These are phyloP conservation scores for Argyra leucocephala DNA, from an alignment of 2,888 invertebrate species.

Conservation along the genomic window DNA sequence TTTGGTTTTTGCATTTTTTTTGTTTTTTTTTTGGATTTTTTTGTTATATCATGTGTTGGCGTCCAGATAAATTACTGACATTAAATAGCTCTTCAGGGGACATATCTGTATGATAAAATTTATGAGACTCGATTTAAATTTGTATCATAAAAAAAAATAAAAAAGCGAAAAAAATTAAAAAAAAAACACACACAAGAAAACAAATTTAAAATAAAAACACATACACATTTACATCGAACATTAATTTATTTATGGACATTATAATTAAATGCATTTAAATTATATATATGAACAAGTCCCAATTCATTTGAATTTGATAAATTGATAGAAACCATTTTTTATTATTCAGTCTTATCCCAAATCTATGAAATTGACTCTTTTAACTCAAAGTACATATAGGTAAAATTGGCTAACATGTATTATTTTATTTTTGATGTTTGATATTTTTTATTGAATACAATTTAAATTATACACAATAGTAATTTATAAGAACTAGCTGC, in stretches of 20 bases:
- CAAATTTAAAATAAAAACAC: not conserved
- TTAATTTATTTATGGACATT: not conserved
- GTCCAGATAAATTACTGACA: not conserved
- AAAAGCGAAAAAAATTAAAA: not conserved
- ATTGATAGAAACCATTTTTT: too few relatives aligned
- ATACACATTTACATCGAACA: not conserved
- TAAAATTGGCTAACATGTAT: too few relatives aligned
- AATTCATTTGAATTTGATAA: not conserved
- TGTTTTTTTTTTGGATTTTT: not conserved
- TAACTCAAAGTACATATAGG: too few relatives aligned
- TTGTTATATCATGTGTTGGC: not conserved
- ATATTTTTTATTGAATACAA: too few relatives aligned
- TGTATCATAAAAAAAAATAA: slow-evolving; percentile 1
- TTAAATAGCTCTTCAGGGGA: slow-evolving; percentile 11
- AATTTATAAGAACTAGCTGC: too few relatives aligned
- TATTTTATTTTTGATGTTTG: too few relatives aligned
- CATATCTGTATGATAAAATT: slow-evolving; percentile 5
- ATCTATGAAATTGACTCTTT: too few relatives aligned
- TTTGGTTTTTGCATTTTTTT: not conserved
- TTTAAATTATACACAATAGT: too few relatives aligned
- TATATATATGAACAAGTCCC: not conserved
- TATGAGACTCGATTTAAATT: slow-evolving; percentile 9
- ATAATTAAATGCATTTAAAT: not conserved
- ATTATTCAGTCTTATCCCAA: too few relatives aligned
- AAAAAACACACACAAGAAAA: not conserved